Conservation (phyloP, 2,113 vertebrate genomes). For the Passer montanus region DNA sequence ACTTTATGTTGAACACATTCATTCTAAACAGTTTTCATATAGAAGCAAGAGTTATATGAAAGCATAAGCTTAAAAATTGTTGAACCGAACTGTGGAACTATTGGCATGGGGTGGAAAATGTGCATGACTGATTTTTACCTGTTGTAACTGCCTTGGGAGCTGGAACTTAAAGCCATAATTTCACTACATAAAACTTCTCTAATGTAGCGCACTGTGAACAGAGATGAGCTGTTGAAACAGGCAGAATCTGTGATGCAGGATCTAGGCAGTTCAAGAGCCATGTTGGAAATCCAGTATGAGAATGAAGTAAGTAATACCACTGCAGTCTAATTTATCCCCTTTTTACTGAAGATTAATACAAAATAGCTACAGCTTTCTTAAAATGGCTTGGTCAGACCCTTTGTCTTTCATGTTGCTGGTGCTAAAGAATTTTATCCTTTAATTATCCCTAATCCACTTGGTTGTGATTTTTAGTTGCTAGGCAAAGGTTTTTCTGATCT, state of each 20-base stretch:
- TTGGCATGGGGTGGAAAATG: neutral
- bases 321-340: neutral
- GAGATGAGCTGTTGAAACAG: constrained; percentile 97
- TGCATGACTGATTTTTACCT: neutral
- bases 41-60: neutral
- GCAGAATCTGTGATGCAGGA: constrained; percentile 99
- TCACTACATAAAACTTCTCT: constrained; percentile 40
- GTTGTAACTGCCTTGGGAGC: constrained; percentile 29
- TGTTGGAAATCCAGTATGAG: constrained; percentile 99
- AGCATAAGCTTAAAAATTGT: neutral
- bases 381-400: neutral
- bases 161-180: constrained; percentile 27
- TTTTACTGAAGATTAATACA: neutral
- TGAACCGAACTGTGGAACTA: neutral
- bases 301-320: constrained; percentile 89
- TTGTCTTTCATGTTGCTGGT: neutral
- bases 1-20: neutral
- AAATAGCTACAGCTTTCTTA: neutral
- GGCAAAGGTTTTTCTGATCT: neutral
- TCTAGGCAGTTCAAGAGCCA: constrained; percentile 96
- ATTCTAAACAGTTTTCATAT: neutral
- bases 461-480: neutral
- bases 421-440: neutral
- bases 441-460: neutral
- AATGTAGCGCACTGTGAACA: constrained; percentile 95